phyloP scores from a whole-genome alignment of 92 coral and sea anemone genomes.

The Virgularia gustaviana region DNA sequence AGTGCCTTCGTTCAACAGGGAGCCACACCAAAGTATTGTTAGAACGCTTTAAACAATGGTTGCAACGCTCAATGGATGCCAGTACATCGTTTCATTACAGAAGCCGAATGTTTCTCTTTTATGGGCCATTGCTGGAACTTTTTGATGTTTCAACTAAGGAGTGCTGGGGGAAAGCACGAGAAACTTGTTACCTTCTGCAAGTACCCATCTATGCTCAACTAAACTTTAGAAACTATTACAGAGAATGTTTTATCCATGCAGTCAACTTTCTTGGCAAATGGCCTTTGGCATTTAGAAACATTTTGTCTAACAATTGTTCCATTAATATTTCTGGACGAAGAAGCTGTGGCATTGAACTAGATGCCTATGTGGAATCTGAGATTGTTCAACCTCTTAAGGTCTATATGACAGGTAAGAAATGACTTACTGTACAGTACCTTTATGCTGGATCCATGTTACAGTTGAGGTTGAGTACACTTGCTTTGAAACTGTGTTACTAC shows the following conservation, averaged over 20 bases:
- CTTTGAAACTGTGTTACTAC: neutral
- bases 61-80: neutral
- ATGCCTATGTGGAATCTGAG: constrained; percentile 56
- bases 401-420: constrained; percentile 42
- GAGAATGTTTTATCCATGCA: constrained; percentile 41
- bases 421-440: neutral
- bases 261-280: constrained; percentile 51
- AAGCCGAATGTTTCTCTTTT: constrained; percentile 28
- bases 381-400: constrained; percentile 52
- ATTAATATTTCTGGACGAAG: constrained; percentile 38
- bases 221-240: constrained; percentile 43
- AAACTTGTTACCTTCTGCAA: constrained; percentile 31
- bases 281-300: constrained; percentile 38
- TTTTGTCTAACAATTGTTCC: constrained; percentile 45
- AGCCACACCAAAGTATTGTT: constrained; percentile 42
- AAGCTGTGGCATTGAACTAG: constrained; percentile 37
- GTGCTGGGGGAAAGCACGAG: constrained; percentile 41
- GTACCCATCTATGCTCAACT: constrained; percentile 55
- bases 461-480: neutral
- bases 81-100: constrained; percentile 26
- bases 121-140: constrained; percentile 44
- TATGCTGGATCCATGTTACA: neutral
- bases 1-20: constrained; percentile 31
- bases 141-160: constrained; percentile 34
- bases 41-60: constrained; percentile 36